Evolutionary conservation across 2,797 vertebrate genomes (phyloP), one percentile per base, ranked within the genome.

Genomic region (Champsocephalus gunnari): DNA sequence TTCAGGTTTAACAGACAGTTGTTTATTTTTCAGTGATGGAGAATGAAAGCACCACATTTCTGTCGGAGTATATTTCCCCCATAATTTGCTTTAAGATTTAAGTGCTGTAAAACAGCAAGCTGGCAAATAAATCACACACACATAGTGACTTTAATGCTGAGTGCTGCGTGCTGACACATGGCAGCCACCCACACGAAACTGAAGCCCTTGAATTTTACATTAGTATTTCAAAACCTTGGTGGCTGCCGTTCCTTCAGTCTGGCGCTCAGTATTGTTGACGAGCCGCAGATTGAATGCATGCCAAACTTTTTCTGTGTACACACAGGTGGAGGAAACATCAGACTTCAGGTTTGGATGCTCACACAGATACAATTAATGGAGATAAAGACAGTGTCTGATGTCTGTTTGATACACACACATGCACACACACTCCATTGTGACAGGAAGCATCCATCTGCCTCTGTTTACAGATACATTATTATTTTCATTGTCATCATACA

Each of bases 181-280:
- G 85, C 86, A 83, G 85, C 88, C 83, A 92, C 90, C 90, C 90
- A 89, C 89, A 88, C 87, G 87, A 79, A 90, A 72, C 70, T 58
- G 77, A 86, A 88, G 81, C 79, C 81, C 80, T 88, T 83, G 79
- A 89, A 87, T 89, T 87, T 88, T 77, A 88, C 89, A 92, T 92
- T 90, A 91, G 87, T 87, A 86, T 92, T 92, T 85, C 53, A 82
- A 81, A 88, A 86, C 70, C 44, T 69, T 75, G 74, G 80, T 41
- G 66, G 71, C 78, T 81, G 82, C 80, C 70, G 59, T 75, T 83
- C 66, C 66, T 81, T 69, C 81, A 82, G 81, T 85, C 90, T 89
- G 87, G 77, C 44, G 28, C 66, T 77, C 49, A 14, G 47, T 68
- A 77, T 78, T 80, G 81, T 55, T 56, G 62, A 66, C 73, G 72